Evolutionary conservation across 1,140 invertebrate species (phyloP), one percentile per base, ranked within the genome.

Genomic region (Platorchestia sp.): DNA sequence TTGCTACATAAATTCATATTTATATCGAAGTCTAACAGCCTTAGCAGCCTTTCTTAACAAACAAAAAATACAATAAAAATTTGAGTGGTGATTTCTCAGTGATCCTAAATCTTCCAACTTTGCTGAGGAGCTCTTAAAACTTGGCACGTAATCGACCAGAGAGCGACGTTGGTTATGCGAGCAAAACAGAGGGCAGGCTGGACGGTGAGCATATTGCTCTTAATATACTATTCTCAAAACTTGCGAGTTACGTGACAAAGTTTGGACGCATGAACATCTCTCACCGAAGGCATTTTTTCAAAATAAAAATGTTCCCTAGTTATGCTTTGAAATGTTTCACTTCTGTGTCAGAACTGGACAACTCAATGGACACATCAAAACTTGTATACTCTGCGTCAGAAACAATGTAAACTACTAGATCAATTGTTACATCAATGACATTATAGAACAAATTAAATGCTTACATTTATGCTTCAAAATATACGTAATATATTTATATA

Each of bases 61-160:
- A 36, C n/a, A 75, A 75, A 75, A 75, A 75, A 75, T 75, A 75
- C 59, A 75, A 22, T 89, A 89, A 89, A 89, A 89, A 89, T 89
- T 42, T 89, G 87, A 89, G 27, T 36, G 43, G 43, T 42, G 87
- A 89, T 89, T 41, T 42, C 87, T 44, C 43, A 42, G 87, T 89
- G 87, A 93, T 47, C 91, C 47, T 45, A 93, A 93, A 93, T 93
- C 91, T 45, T 93, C 91, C 45, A 93, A 93, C 91, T 93, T 93
- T 45, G 91, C 41, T 7, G 14, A 41, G 36, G 91, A 36, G 91
- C 91, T 93, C 47, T 93, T 93, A 93, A 93, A 93, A 93, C 91
- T 93, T 93, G 40, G 43, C n/a, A 89, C 91, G 45, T 47, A 93
- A 93, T 93, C 91, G 91, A 89, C 41, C 36, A 89, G 87, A 41